phyloP scores from a whole-genome alignment of 2,113 vertebrate species.

The Elephas maximus region DNA sequence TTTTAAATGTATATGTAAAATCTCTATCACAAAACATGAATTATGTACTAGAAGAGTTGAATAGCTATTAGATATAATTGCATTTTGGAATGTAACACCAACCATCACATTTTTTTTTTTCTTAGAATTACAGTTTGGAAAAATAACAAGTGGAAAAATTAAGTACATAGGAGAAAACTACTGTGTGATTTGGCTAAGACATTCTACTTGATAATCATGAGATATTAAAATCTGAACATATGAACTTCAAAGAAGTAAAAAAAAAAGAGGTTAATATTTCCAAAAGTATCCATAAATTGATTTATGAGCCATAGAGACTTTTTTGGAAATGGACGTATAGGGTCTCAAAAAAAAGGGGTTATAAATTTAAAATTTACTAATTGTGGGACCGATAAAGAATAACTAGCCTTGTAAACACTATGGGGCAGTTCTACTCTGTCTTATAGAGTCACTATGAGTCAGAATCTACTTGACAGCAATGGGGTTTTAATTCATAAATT shows the following conservation, averaged over 20 bases:
- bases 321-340: neutral
- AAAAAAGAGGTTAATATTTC: neutral
- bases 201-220: neutral
- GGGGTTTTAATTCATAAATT: neutral
- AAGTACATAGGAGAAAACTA: neutral
- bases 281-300: neutral
- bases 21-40: neutral
- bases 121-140: neutral
- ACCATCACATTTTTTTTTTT: neutral
- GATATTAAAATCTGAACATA: neutral
- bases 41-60: neutral
- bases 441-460: no score
- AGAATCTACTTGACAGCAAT: no score
- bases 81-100: neutral
- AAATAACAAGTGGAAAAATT: neutral
- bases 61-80: neutral
- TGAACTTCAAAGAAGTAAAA: neutral
- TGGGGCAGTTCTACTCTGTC: no score
- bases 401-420: neutral
- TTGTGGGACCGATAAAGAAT: neutral
- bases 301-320: neutral
- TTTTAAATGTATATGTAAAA: neutral
- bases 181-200: neutral
- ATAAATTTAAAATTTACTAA: neutral
- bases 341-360: neutral